Evolutionary conservation across 2,888 invertebrate genomes (phyloP), one percentile per base, ranked within the genome.

Genomic region (Eucera pruinosa): DNA sequence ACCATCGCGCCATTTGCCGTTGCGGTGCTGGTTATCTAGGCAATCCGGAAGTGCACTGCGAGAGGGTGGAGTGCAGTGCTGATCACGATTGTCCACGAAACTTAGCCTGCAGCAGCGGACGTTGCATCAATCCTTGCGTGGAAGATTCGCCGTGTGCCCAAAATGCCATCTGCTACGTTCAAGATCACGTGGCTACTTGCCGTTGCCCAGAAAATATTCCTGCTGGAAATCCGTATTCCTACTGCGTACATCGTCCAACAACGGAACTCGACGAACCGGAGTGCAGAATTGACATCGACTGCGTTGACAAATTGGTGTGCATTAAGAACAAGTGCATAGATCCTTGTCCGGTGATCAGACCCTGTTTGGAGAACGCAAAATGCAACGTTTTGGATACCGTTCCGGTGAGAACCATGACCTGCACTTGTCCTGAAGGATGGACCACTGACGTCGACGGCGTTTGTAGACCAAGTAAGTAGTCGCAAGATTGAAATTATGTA

Each of bases 401-500:
- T 47, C 97, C 97, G 25, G 96, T 97, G 64, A 94, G 97, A 82
- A 97, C 97, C 3, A 95, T 98, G 95, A 96, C 97, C 55, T 98
- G 97, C 90, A 96, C 96, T 70, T 97, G 97, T 88, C 97, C 97
- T 0, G 96, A 96, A 85, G 96, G 97, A 55, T 97, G 95, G 94
- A 95, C 97, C 78, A 96, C 97, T 0, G 96, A 97, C 88, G 94
- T 95, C 83, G 95, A 95, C 85, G 97, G 97, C 71, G 95, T 96
- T 89, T 97, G 97, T 89, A 95, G 94, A 88, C 95, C 96, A 68
- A 95, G 93, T 93, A 86, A 83, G 90, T 86, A 23, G 3, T 72
- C 13, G 9, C 33, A 20, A 45, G 2, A 13, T 18, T 11, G 15
- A 13, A 30, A 30, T n/a, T n/a, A n/a, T n/a, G n/a, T n/a, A n/a